Conservation (phyloP, 1,140 invertebrate genomes). For the Drosophila sp. region DNA sequence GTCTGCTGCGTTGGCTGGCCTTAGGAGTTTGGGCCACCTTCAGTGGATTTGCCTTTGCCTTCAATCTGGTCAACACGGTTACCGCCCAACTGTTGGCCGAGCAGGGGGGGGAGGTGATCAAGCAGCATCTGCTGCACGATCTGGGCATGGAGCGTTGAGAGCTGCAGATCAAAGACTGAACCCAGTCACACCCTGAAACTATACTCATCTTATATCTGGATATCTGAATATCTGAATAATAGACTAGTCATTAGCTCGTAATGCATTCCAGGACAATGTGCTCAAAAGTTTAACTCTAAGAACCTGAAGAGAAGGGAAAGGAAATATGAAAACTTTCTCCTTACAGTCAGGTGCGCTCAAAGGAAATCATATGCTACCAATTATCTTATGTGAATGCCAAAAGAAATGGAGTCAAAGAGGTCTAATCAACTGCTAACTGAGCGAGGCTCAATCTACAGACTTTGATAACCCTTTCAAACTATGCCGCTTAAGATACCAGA, state of each 20-base stretch:
- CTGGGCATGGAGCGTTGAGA: constrained; percentile 69
- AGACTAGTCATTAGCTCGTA: constrained; percentile 66
- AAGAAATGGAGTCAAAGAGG: constrained; percentile 27
- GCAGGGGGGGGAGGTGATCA: constrained; percentile 76
- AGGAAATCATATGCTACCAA: constrained; percentile 48
- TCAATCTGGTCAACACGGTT: constrained; percentile 93
- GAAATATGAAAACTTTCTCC: neutral
- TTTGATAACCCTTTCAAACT: constrained; percentile 34
- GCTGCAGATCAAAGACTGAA: constrained; percentile 54
- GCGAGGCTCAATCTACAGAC: constrained; percentile 71
- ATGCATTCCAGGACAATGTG: constrained; percentile 68
- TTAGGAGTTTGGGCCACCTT: constrained; percentile 95
- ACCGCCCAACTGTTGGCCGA: constrained; percentile 78
- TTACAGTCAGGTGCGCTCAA: constrained; percentile 58
- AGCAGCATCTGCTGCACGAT: constrained; percentile 79
- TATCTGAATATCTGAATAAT: constrained; percentile 61
- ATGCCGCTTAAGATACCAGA: constrained; percentile 22
- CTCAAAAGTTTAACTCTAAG: constrained; percentile 55
- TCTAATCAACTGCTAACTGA: constrained; percentile 45
- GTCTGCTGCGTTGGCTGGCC: constrained; percentile 97
- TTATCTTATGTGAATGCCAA: constrained; percentile 78
- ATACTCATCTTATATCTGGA: too few species aligned
- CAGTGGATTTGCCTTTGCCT: constrained; percentile 95
- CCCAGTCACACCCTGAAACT: constrained; percentile 28
- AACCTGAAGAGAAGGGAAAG: neutral